Evolutionary conservation across 1,140 invertebrate genomes (phyloP), one percentile per base, ranked within the genome.

Genomic region (Mylabris phalerata): DNA sequence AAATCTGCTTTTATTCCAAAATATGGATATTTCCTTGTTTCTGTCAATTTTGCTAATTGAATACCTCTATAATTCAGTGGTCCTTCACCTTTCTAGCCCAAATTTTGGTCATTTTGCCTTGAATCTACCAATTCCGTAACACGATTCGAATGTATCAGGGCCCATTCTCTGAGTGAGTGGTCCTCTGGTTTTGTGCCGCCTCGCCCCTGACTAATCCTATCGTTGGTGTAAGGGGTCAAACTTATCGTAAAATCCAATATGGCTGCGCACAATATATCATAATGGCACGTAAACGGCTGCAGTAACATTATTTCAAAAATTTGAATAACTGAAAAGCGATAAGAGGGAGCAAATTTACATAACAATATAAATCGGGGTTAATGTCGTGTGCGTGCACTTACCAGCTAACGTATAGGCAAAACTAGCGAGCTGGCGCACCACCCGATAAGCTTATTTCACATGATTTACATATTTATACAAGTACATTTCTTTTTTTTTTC

Each of bases 291-390:
- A 57, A 63, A 58, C 61, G 60, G 66, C 62, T 70, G 68, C 69
- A 69, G 69, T 70, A 71, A 69, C 67, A 69, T 72, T 72, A 71
- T 71, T 71, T 71, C 61, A 64, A 63, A 32, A 72, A 73, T 73
- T 73, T 73, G 71, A 73, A 73, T 72, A 73, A 70, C 41, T 42
- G 41, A 42, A n/a, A 42, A 60, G 50, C 60, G 70, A 72, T 73
- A 71, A 72, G 67, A 48, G 46, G 32, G 19, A 32, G 7, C 32
- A 51, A 51, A 75, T 75, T 74, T 74, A 66, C 73, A 75, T 75
- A 75, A 74, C 73, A 75, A 73, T 75, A 73, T 75, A 75, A 75
- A 75, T 75, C 72, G 73, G 71, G 72, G 71, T 73, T 75, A 75
- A 75, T 75, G 71, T 70, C 67, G 67, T 72, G 71, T 74, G 71